A percentile compares a stretch with the other conserved stretches of the same genome.
phyloP scores from a whole-genome alignment of 2,797 vertebrate genomes.

The Loris lydekkerianus region DNA sequence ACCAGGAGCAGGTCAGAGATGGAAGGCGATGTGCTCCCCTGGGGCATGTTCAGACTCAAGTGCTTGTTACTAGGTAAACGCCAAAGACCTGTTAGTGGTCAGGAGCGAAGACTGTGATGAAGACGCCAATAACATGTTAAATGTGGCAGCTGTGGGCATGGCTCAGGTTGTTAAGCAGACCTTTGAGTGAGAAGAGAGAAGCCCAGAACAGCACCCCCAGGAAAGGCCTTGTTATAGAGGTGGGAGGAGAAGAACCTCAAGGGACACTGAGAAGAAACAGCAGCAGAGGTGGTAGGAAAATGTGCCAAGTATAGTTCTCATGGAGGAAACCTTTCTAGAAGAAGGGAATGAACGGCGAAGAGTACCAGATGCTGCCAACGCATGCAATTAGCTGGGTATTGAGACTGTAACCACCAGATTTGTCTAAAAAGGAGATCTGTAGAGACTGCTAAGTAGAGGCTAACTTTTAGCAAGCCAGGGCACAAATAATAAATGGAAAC shows the following conservation, averaged over 20 bases:
- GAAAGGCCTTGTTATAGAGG: background rate
- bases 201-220: background rate
- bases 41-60: background rate
- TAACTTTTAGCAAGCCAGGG: background rate
- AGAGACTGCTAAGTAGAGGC: background rate
- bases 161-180: background rate
- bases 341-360: background rate
- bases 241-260: background rate
- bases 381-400: background rate
- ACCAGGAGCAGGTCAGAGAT: background rate
- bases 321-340: background rate
- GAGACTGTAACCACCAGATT: background rate
- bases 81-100: background rate
- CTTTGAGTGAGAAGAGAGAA: background rate
- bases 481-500: slow-evolving; percentile 8
- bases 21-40: background rate
- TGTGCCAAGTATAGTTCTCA: background rate
- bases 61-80: background rate
- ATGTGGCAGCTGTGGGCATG: background rate
- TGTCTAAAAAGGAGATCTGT: background rate
- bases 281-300: background rate
- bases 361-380: background rate
- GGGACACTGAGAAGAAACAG: background rate
- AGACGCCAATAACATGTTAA: background rate
- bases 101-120: background rate